These are phyloP conservation scores for Perognathus longimembris DNA, from an alignment of 2,113 vertebrate species.

Conservation along the genomic window DNA sequence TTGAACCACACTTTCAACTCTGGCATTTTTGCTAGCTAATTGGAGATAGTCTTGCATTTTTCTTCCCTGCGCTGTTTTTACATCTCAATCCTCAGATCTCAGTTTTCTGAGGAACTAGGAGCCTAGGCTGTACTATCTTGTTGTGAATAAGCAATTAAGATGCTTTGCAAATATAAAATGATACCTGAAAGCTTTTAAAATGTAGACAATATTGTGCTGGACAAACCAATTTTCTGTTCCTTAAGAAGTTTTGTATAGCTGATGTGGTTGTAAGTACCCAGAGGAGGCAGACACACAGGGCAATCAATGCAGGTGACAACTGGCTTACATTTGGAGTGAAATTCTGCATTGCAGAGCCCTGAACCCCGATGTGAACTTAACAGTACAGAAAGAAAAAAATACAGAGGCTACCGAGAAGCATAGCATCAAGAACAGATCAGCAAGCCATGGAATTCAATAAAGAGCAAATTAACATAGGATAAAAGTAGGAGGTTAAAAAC, in stretches of 20 bases:
- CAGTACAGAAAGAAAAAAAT: not conserved
- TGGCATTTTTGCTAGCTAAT: too few relatives aligned
- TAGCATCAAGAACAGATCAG: slow-evolving; percentile 15
- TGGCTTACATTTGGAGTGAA: slow-evolving; percentile 15
- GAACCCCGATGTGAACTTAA: not conserved
- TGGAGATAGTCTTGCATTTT: too few relatives aligned
- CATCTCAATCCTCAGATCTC: too few relatives aligned
- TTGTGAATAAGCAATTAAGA: slow-evolving; percentile 60
- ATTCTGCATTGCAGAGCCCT: not conserved
- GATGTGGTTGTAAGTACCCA: not conserved
- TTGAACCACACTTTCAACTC: too few relatives aligned
- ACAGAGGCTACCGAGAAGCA: not conserved
- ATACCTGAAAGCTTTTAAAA: slow-evolving; percentile 36
- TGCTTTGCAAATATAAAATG: slow-evolving; percentile 50
- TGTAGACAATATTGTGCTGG: not conserved
- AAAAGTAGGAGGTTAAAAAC: not conserved
- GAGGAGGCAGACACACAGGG: not conserved
- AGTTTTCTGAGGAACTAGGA: too few relatives aligned
- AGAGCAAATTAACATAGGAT: slow-evolving; percentile 28
- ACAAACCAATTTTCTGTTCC: slow-evolving; percentile 24
- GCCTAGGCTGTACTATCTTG: not conserved
- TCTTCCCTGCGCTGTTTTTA: too few relatives aligned
- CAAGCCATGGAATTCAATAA: slow-evolving; percentile 24
- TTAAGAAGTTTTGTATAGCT: slow-evolving; percentile 12
- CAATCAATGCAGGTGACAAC: not conserved